These are phyloP conservation scores for Anolis sagrei DNA, from an alignment of 2,113 vertebrate genomes.

Conservation along the genomic window DNA sequence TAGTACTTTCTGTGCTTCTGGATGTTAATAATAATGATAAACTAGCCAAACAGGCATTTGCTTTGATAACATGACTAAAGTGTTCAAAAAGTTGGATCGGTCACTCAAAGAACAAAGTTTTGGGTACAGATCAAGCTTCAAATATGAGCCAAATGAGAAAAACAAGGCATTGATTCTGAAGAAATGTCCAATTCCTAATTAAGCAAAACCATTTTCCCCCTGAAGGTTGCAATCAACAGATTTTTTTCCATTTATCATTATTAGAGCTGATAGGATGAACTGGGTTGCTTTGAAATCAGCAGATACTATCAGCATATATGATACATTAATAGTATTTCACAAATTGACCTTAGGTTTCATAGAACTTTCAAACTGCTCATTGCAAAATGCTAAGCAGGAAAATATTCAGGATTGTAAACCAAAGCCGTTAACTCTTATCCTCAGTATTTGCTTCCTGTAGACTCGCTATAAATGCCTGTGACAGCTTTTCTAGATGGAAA, in stretches of 20 bases:
- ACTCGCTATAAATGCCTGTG: background rate
- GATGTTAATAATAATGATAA: background rate
- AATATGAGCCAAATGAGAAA: slow-evolving; percentile 16
- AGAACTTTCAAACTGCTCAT: background rate
- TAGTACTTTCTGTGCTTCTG: background rate
- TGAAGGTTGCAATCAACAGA: background rate
- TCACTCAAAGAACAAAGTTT: slow-evolving; percentile 9
- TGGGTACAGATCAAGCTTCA: slow-evolving; percentile 1
- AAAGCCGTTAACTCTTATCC: slow-evolving; percentile 19
- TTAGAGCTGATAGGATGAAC: background rate
- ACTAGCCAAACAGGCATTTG: background rate
- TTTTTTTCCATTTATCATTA: slow-evolving; percentile 16
- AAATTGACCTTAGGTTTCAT: slow-evolving; percentile 26
- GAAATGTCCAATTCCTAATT: slow-evolving; percentile 14
- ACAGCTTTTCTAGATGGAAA: slow-evolving; percentile 30
- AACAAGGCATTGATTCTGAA: slow-evolving; percentile 22
- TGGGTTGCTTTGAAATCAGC: background rate
- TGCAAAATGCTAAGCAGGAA: accelerated
- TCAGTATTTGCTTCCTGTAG: slow-evolving; percentile 1
- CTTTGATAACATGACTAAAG: background rate
- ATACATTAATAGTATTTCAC: slow-evolving; percentile 4
- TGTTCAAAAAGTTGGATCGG: background rate
- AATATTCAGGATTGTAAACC: background rate
- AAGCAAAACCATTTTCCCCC: slow-evolving; percentile 42
- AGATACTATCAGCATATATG: background rate